Evolutionary conservation across 2,888 invertebrate species (phyloP).

Genomic region (Drosophila mimetica): DNA sequence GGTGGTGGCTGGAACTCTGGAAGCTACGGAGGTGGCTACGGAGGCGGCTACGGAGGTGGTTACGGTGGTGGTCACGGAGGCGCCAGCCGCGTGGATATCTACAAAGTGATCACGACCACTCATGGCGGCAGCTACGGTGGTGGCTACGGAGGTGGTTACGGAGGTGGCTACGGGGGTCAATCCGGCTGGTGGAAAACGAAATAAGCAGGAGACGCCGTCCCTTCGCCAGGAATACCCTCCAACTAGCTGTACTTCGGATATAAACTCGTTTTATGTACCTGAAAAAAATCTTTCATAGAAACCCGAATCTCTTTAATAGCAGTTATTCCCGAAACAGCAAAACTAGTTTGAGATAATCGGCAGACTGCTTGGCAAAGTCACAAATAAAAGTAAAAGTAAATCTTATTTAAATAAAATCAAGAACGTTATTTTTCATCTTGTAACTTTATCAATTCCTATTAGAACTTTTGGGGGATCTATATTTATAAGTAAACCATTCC

Average conservation of each 20-base stretch:
- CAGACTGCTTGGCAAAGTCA: conserved; percentile 18
- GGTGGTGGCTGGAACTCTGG: conserved; percentile 16
- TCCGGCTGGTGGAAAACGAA: conserved; percentile 73
- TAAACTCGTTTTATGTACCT: conserved; percentile 47
- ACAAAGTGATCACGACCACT: conserved; percentile 51
- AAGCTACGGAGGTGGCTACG: conserved; percentile 15
- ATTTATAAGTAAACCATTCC: not conserved
- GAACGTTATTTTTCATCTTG: not conserved
- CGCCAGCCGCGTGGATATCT: conserved; percentile 47
- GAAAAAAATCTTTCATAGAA: conserved; percentile 12
- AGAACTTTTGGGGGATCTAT: not conserved
- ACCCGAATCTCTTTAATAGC: not conserved
- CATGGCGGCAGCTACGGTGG: conserved; percentile 12
- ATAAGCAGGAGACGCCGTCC: conserved; percentile 34
- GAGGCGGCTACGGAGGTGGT: conserved; percentile 37
- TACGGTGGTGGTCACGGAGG: conserved; percentile 35
- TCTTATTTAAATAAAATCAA: conserved; percentile 16
- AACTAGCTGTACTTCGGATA: conserved; percentile 24
- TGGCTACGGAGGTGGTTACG: conserved; percentile 27
- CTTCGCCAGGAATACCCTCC: conserved; percentile 5
- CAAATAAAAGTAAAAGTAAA: conserved; percentile 34
- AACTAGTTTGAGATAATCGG: conserved; percentile 32
- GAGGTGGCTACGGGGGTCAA: conserved; percentile 47
- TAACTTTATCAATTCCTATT: not conserved
- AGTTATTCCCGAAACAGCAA: not conserved